Percentiles rank a stretch among this genome's conserved stretches.
Conservation (phyloP, 2,888 invertebrate species). For the Syrista parreyssii region DNA sequence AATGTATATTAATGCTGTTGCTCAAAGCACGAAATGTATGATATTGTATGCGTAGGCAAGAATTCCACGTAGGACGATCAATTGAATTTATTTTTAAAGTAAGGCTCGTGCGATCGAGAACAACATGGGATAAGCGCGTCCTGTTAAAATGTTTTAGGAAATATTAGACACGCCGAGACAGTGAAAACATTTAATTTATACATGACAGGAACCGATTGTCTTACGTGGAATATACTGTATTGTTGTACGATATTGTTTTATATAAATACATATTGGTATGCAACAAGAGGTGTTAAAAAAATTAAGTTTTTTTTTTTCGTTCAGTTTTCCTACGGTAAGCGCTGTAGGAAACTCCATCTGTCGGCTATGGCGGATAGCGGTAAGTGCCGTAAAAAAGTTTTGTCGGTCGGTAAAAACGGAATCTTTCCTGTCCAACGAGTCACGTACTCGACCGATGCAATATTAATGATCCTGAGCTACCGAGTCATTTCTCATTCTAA, state of each 20-base stretch:
- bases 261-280: constrained; percentile 19
- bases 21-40: constrained; percentile 11
- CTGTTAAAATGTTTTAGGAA: not conserved
- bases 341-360: not conserved
- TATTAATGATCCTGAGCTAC: not conserved
- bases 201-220: not conserved
- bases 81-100: not conserved
- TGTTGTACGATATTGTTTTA: constrained; percentile 28
- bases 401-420: not conserved
- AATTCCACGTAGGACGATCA: too few species aligned
- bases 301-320: not conserved
- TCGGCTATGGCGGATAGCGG: not conserved
- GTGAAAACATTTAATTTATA: not conserved
- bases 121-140: not conserved
- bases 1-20: constrained; percentile 7
- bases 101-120: not conserved
- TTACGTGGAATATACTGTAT: not conserved
- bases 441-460: not conserved
- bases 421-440: not conserved
- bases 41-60: constrained; percentile 3
- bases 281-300: not conserved
- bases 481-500: not conserved
- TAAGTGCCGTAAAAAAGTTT: not conserved
- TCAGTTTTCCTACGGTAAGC: not conserved
- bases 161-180: not conserved